Percentiles rank a stretch among this genome's conserved stretches.
Evolutionary conservation across 1,140 invertebrate genomes (phyloP).

Genomic region (Wasmannia auropunctata): DNA sequence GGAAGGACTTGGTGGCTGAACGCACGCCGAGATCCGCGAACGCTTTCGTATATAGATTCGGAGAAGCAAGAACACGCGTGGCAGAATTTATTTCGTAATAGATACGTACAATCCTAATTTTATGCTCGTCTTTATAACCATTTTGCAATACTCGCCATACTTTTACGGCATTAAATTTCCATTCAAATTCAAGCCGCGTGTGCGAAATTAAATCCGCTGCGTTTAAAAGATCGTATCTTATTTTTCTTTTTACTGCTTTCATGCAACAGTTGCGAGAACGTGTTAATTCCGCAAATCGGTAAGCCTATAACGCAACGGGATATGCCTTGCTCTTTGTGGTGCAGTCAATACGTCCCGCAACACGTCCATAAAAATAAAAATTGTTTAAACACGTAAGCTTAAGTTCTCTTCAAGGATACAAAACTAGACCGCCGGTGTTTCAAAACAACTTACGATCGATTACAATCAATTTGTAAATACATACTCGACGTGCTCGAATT

Average conservation of each 20-base stretch:
- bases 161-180: not conserved
- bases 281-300: not conserved
- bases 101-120: not conserved
- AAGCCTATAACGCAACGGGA: not conserved
- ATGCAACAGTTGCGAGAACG: not conserved
- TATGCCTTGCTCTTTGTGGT: not conserved
- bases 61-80: not conserved
- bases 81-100: not conserved
- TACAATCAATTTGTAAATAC: constrained; percentile 31
- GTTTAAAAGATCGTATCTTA: not conserved
- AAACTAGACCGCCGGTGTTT: constrained; percentile 21
- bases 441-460: constrained; percentile 12
- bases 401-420: constrained; percentile 12
- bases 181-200: not conserved
- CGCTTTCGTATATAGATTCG: not conserved
- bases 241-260: not conserved
- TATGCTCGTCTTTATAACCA: not conserved
- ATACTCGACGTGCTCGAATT: not conserved
- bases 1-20: not conserved
- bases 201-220: not conserved
- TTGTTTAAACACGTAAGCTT: constrained; percentile 13
- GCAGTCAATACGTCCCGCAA: not conserved
- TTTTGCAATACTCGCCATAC: not conserved
- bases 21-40: not conserved
- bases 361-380: constrained; percentile 17